Base-by-base conservation (phyloP, 2,888 invertebrate species). In the Alviniconcha strummeri region DNA sequence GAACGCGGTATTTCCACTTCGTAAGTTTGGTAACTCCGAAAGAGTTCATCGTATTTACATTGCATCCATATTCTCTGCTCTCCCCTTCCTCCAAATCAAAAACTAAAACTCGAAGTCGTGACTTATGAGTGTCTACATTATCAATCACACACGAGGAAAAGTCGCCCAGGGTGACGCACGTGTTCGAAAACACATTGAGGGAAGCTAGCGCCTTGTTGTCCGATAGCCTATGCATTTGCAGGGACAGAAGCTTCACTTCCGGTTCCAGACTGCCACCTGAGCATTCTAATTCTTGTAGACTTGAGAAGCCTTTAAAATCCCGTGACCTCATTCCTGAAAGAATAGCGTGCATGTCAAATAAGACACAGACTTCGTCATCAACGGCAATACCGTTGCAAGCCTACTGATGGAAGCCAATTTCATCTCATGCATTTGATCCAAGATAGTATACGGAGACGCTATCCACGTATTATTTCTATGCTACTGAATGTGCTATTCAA, bases 281-380 rank as follows among this genome's bases (percentile, higher is more conserved):
- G n/a, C 82, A 82, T 52, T 64, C 76, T 17, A 82, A 75, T 82
- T 82, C 82, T 75, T 82, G 82, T n/a, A 82, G 64, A 17, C 82
- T 82, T 5, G 74, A 75, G 19, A 82, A 75, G 11, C 82, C 82
- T 54, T 64, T 60, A 64, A 82, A 82, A 17, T 64, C 55, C 11
- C 76, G 75, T 1, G 76, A 64, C 52, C 57, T 54, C 82, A 82
- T 36, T 13, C 82, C 82, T 82, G 82, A 13, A 81, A 81, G 36
- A 11, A 13, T 17, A 15, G 8, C 8, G 8, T 19, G 8, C 15
- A 8, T n/a, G 3, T 71, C 2, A n/a, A 71, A n/a, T 15, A 64
- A 64, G 4, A 36, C 36, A 36, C 36, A 36, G 36, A 36, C 36
- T 36, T 36, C 36, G 36, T 36, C 36, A 36, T 36, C 36, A 36